Evolutionary conservation across 1,140 invertebrate species (phyloP).

Genomic region (Dinoponera quadriceps): DNA sequence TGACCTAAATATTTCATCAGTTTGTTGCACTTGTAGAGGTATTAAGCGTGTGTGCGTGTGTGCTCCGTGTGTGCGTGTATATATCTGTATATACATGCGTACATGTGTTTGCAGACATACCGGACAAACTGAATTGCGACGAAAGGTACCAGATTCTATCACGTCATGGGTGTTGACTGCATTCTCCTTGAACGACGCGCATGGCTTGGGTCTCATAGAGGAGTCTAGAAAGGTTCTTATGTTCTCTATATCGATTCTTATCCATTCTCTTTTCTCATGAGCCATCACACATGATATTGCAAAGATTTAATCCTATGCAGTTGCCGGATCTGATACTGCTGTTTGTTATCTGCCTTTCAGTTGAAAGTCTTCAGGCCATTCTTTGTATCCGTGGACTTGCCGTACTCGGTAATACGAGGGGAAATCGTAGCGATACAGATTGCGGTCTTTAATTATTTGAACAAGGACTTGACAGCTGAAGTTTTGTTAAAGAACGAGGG

Average conservation of each 20-base stretch:
- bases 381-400: slow-evolving; percentile 94
- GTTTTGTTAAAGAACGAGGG: slow-evolving; percentile 94
- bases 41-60: slow-evolving; percentile 23
- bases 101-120: slow-evolving; percentile 82
- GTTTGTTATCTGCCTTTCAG: slow-evolving; percentile 79
- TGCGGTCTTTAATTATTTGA: slow-evolving; percentile 96
- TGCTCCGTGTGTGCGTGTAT: background rate
- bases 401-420: slow-evolving; percentile 95
- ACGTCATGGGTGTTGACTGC: slow-evolving; percentile 97
- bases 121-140: slow-evolving; percentile 86
- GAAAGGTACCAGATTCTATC: slow-evolving; percentile 93
- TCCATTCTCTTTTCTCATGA: background rate
- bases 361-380: slow-evolving; percentile 95
- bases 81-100: background rate
- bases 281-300: too few relatives aligned
- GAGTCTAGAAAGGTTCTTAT: slow-evolving; percentile 88
- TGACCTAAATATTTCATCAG: slow-evolving; percentile 14
- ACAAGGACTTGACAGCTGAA: slow-evolving; percentile 91
- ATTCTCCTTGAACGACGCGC: slow-evolving; percentile 94
- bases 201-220: slow-evolving; percentile 94
- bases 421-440: slow-evolving; percentile 96
- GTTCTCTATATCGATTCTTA: background rate
- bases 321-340: background rate
- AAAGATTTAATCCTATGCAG: background rate
- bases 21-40: background rate